Percentiles rank a stretch among this genome's conserved stretches.
phyloP scores from a whole-genome alignment of 2,113 vertebrate genomes.

The Xerus inauris region DNA sequence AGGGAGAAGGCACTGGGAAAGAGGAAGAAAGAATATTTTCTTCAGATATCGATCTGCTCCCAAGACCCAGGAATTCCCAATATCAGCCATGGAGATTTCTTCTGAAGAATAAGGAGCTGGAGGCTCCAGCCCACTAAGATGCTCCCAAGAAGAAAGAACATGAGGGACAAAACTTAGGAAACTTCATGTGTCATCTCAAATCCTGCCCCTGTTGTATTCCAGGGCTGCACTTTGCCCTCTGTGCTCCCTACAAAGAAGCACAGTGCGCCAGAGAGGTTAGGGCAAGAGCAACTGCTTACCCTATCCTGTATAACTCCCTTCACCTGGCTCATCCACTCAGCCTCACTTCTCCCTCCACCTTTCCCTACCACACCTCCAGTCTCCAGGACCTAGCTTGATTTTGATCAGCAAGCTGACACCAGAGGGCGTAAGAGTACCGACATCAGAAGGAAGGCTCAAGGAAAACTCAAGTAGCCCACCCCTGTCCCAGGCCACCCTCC shows the following conservation, averaged over 20 bases:
- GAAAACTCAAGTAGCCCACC: neutral
- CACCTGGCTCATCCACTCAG: neutral
- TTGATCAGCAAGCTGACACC: neutral
- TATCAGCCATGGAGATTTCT: neutral
- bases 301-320: neutral
- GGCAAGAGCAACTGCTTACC: neutral
- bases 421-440: neutral
- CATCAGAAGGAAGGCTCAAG: too few relatives aligned
- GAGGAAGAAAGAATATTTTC: neutral
- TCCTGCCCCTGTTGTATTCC: neutral
- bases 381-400: neutral
- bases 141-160: neutral
- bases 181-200: neutral
- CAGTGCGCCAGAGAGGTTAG: neutral
- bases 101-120: neutral
- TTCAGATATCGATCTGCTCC: neutral
- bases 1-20: neutral
- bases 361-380: neutral
- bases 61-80: neutral
- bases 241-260: neutral
- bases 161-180: neutral
- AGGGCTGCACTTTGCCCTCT: neutral
- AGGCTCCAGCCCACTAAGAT: neutral
- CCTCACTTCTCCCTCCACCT: neutral
- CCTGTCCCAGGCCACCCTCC: neutral